Conservation (phyloP, 2,113 vertebrate genomes). For the Spea bombifrons region DNA sequence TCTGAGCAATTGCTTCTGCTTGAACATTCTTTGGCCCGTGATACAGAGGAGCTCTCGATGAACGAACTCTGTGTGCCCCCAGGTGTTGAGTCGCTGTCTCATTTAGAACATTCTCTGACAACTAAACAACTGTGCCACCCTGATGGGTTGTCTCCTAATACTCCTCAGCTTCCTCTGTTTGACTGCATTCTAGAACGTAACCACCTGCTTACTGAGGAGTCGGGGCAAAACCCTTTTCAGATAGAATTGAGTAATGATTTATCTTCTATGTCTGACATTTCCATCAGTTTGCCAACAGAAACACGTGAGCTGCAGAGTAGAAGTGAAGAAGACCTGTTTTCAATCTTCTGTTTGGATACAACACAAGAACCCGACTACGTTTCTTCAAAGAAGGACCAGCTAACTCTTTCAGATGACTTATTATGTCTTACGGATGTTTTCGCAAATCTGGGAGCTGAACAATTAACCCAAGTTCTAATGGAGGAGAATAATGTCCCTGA, state of each 20-base stretch:
- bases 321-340: neutral
- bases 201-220: too few relatives aligned
- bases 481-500: neutral
- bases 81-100: too few relatives aligned
- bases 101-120: too few relatives aligned
- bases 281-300: neutral
- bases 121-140: too few relatives aligned
- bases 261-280: neutral
- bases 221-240: neutral
- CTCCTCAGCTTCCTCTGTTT: too few relatives aligned
- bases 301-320: neutral
- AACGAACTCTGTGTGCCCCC: too few relatives aligned
- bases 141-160: too few relatives aligned
- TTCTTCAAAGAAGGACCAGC: neutral
- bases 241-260: neutral
- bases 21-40: neutral
- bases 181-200: too few relatives aligned
- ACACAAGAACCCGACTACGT: neutral
- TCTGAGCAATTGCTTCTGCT: neutral
- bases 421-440: slow-evolving; percentile 30
- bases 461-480: neutral
- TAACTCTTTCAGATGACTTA: slow-evolving; percentile 30
- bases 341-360: slow-evolving; percentile 28
- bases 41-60: too few relatives aligned
- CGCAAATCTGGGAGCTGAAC: slow-evolving; percentile 2